Evolutionary conservation across 2,797 vertebrate genomes (phyloP).

Genomic region (Rhynchonycteris naso): DNA sequence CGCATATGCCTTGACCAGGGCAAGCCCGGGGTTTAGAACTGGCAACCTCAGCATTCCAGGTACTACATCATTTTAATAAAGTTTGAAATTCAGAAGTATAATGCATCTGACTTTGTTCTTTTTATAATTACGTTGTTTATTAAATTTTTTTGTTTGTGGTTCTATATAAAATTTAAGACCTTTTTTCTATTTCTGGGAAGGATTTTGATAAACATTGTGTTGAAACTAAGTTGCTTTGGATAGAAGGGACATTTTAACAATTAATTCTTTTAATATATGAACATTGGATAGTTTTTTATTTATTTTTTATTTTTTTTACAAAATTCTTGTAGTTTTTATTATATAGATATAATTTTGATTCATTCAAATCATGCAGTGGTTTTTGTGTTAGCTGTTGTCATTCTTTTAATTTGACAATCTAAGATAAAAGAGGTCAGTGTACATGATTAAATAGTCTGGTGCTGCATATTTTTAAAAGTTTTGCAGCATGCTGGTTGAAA

Average conservation of each 20-base stretch:
- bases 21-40: no score
- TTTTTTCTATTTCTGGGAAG: neutral
- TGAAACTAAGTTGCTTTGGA: neutral
- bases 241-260: neutral
- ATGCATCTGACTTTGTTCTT: neutral
- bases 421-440: no score
- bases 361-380: no score
- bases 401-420: no score
- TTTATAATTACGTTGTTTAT: neutral
- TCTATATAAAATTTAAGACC: neutral
- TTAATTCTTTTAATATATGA: neutral
- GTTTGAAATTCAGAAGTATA: neutral
- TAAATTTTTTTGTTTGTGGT: neutral
- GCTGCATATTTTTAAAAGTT: no score
- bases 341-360: no score
- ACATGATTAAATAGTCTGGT: no score
- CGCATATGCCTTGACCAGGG: no score
- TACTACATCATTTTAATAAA: neutral
- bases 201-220: neutral
- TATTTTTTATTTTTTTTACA: neutral
- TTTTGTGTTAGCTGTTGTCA: no score
- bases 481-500: no score
- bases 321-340: no score
- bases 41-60: no score
- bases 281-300: neutral